Evolutionary conservation across 2,113 vertebrate species (phyloP).

Genomic region (Tauraco erythrolophus): DNA sequence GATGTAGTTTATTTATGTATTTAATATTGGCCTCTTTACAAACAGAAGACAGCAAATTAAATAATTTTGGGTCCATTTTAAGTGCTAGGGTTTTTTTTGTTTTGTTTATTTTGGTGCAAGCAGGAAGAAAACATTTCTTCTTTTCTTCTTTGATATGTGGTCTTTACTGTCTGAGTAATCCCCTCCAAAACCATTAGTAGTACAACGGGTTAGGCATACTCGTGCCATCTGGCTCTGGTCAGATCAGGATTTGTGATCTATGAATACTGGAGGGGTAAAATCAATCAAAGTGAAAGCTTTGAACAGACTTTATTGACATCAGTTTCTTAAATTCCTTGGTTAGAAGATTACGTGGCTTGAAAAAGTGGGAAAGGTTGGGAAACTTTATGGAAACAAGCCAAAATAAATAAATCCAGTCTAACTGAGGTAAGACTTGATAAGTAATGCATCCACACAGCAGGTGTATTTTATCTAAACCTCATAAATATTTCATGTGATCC

Average conservation of each 20-base stretch:
- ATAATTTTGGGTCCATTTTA: background rate
- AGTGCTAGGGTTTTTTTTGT: too few relatives aligned
- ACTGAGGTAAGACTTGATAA: background rate
- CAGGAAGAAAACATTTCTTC: background rate
- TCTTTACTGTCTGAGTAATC: background rate
- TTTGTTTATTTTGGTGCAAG: background rate
- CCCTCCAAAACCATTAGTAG: background rate
- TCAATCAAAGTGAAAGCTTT: background rate
- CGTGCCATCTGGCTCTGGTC: background rate
- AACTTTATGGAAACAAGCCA: background rate
- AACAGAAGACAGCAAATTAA: background rate
- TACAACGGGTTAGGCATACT: background rate
- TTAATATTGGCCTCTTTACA: background rate
- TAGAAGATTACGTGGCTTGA: background rate
- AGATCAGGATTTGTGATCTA: background rate
- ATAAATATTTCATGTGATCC: conserved; percentile 25
- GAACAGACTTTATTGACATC: background rate
- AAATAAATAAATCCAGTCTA: background rate
- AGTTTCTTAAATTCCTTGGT: background rate
- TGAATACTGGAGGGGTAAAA: background rate
- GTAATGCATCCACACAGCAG: background rate
- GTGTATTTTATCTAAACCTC: background rate
- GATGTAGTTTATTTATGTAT: background rate
- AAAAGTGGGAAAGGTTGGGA: background rate
- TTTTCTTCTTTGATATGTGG: background rate